Base-by-base conservation (phyloP, 1,140 invertebrate species). In the Drosophila ambigua region DNA sequence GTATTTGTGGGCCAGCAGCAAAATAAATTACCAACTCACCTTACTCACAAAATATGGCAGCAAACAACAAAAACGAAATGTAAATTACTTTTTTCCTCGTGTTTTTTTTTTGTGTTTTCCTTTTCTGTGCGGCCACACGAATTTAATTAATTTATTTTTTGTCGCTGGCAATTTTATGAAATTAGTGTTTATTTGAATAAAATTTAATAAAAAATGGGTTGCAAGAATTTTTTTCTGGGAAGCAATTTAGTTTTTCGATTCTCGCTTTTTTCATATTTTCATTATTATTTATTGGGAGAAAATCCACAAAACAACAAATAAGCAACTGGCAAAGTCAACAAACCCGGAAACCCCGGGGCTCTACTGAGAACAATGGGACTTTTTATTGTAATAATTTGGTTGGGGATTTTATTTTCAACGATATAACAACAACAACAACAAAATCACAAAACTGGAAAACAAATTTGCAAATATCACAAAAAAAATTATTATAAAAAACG, bases 241-340 rank as follows among this genome's bases (percentile, higher is more conserved):
- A 59, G 52, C 51, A 75, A 83, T 72, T 71, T 59, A 60, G 68
- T 53, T 62, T 68, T 77, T 53, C 64, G 45, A 72, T 69, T 61
- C 62, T 72, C 61, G 28, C 16, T 24, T 46, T 60, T 57, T 46
- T 54, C 43, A 66, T 41, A 39, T 54, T 65, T 65, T 39, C 52
- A 75, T 79, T 68, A 76, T 82, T 78, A 55, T 83, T 73, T 83
- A 81, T 82, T 59, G 51, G 66, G 66, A 78, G 60, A 57, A 57
- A 55, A 69, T 61, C 52, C 49, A 61, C 48, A 45, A 61, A 46
- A 64, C 7, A 63, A 63, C 20, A 53, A 51, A 44, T 44, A 44
- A 35, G 51, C 66, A 66, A 60, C 58, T 79, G 80, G 66, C 62
- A 87, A 77, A 83, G 85, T 89, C 85, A 89, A 85, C 80, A 90